These are phyloP conservation scores for Sialis fuliginosa DNA, from an alignment of 2,888 invertebrate genomes.

Conservation along the genomic window DNA sequence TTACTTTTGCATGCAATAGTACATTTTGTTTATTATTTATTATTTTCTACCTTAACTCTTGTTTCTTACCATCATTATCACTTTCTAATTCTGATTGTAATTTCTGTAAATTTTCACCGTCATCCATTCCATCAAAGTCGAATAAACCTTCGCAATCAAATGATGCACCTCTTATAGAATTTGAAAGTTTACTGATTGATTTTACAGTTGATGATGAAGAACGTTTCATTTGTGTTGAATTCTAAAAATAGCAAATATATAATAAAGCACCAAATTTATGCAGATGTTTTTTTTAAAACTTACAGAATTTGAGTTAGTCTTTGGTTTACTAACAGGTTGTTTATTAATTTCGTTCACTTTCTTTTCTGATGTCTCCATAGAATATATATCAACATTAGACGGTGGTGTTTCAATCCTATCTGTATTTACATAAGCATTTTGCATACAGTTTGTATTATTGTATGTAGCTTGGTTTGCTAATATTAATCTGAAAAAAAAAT, in stretches of 20 bases:
- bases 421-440: not conserved
- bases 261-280: too few relatives aligned
- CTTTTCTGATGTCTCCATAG: not conserved
- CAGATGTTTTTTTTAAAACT: too few relatives aligned
- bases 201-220: not conserved
- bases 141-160: conserved; percentile 55
- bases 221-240: conserved; percentile 1
- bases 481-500: not conserved
- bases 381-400: not conserved
- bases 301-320: conserved; percentile 4
- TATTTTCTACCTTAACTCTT: not conserved
- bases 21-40: too few relatives aligned
- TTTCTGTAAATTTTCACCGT: conserved; percentile 17
- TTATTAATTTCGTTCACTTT: not conserved
- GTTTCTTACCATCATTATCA: conserved; percentile 51
- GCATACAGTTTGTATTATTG: not conserved
- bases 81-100: conserved; percentile 44
- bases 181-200: conserved; percentile 2
- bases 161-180: conserved; percentile 9
- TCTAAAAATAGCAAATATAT: not conserved
- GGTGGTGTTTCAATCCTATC: conserved; percentile 1
- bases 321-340: conserved; percentile 7
- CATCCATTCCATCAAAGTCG: conserved; percentile 56
- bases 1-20: too few relatives aligned
- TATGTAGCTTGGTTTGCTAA: not conserved